Evolutionary conservation across 2,797 vertebrate species (phyloP).

Genomic region (Pantherophis alleghaniensis): DNA sequence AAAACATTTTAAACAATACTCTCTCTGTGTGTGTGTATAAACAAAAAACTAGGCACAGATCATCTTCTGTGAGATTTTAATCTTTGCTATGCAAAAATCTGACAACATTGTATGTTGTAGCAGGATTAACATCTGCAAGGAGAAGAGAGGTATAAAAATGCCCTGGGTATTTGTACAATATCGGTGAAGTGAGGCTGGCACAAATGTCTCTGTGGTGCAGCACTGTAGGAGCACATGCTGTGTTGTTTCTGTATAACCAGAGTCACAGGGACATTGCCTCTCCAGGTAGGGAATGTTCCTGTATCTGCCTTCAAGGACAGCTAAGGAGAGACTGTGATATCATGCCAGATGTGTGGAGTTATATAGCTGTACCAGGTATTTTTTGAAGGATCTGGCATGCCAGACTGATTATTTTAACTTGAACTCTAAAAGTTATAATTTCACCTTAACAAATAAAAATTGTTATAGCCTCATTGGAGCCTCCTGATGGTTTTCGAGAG

Average conservation of each 20-base stretch:
- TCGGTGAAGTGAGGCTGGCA: background rate
- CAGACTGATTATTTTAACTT: background rate
- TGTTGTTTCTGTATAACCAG: background rate
- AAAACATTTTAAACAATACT: no score
- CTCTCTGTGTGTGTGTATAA: background rate
- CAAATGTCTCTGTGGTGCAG: background rate
- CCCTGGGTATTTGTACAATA: background rate
- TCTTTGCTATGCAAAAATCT: background rate
- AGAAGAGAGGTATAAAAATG: background rate
- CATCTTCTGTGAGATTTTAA: background rate
- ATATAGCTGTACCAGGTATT: background rate
- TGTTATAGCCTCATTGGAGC: background rate
- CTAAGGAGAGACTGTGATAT: background rate
- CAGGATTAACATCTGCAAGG: background rate
- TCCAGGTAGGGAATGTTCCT: background rate
- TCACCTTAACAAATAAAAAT: background rate
- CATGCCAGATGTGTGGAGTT: background rate
- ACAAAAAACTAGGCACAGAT: background rate
- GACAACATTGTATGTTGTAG: background rate
- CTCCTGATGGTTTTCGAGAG: background rate
- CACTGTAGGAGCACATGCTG: background rate
- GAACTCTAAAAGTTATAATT: background rate
- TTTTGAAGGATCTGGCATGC: background rate
- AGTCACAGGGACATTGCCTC: background rate
- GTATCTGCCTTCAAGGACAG: background rate